A percentile compares a stretch with the other conserved stretches of the same genome.
These are phyloP conservation scores for Serrognathus titanus DNA, from an alignment of 2,888 invertebrate genomes.

Conservation along the genomic window DNA sequence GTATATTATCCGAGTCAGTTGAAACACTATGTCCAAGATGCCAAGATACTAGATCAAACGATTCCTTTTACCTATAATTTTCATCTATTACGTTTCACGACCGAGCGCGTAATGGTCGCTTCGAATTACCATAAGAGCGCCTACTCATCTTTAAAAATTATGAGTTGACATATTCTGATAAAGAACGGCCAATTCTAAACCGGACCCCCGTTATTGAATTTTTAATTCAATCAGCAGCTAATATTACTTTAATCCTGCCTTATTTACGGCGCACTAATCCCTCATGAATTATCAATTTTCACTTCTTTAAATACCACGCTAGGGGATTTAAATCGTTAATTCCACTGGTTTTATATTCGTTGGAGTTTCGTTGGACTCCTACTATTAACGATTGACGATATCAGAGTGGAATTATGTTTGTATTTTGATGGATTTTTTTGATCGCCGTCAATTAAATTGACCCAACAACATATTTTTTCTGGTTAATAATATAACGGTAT, in stretches of 20 bases:
- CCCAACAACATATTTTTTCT: too few relatives aligned
- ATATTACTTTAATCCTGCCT: slow-evolving; percentile 23
- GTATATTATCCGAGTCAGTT: too few relatives aligned
- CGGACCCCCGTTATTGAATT: slow-evolving; percentile 24
- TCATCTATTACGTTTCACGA: not conserved
- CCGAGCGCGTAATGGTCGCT: not conserved
- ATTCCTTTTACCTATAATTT: not conserved
- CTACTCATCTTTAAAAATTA: too few relatives aligned
- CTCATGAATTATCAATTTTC: slow-evolving; percentile 25
- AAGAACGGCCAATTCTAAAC: not conserved
- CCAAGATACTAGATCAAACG: not conserved
- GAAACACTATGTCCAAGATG: not conserved
- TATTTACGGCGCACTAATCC: slow-evolving; percentile 25
- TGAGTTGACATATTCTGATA: too few relatives aligned
- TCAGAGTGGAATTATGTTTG: too few relatives aligned
- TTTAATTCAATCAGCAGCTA: slow-evolving; percentile 26
- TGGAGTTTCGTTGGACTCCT: too few relatives aligned
- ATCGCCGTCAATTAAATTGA: too few relatives aligned
- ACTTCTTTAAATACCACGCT: too few relatives aligned
- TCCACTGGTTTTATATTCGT: too few relatives aligned
- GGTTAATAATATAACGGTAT: not conserved
- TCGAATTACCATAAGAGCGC: too few relatives aligned
- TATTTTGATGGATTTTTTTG: too few relatives aligned
- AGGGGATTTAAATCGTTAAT: not conserved
- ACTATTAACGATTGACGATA: too few relatives aligned